phyloP scores from a whole-genome alignment of 2,888 invertebrate genomes.

The Leptura quadrifasciata region DNA sequence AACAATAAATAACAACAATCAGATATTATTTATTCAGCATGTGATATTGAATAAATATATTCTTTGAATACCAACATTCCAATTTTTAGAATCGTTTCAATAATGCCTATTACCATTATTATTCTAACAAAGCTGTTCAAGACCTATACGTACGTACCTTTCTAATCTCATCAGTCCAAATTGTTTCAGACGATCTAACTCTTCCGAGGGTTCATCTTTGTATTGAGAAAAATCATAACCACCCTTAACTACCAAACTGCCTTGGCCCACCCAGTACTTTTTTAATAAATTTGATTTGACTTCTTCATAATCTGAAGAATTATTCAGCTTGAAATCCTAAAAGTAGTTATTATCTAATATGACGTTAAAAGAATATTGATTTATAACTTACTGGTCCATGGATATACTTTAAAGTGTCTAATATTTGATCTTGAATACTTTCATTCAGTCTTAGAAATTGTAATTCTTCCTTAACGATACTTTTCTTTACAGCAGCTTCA shows the following conservation, averaged over 20 bases:
- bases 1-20: too few relatives aligned
- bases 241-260: constrained; percentile 84
- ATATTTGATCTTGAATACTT: constrained; percentile 82
- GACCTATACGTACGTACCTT: constrained; percentile 73
- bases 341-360: constrained; percentile 22
- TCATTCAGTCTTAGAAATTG: constrained; percentile 82
- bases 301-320: constrained; percentile 76
- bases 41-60: too few relatives aligned
- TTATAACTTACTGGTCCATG: constrained; percentile 82
- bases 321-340: constrained; percentile 75
- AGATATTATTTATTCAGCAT: too few relatives aligned
- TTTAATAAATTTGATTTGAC: constrained; percentile 81
- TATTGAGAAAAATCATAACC: constrained; percentile 81
- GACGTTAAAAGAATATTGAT: constrained; percentile 20
- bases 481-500: constrained; percentile 70
- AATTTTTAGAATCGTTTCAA: constrained; percentile 12
- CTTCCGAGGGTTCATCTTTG: constrained; percentile 77
- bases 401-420: constrained; percentile 84
- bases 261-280: constrained; percentile 86
- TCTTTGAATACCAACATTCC: neutral
- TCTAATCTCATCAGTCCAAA: constrained; percentile 85
- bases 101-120: too few relatives aligned
- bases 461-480: constrained; percentile 83
- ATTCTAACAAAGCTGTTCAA: too few relatives aligned
- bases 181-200: constrained; percentile 80